Evolutionary conservation across 1,140 invertebrate genomes (phyloP).

Genomic region (Drosophila malerkotliana): DNA sequence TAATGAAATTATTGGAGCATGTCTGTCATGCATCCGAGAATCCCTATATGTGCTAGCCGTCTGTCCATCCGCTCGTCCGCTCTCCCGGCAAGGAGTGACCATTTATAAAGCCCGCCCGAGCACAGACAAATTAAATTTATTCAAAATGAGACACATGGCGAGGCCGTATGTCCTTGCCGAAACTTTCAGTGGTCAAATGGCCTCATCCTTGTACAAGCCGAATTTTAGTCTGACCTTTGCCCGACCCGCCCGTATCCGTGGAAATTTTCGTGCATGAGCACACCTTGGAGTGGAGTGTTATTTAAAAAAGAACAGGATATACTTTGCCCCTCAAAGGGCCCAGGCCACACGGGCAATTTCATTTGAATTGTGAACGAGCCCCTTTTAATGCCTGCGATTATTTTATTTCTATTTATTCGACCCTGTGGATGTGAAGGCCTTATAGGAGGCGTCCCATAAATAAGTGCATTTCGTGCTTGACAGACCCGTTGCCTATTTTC

Average conservation of each 20-base stretch:
- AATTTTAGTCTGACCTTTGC: slow-evolving; percentile 3
- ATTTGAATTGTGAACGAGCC: slow-evolving; percentile 68
- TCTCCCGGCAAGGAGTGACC: slow-evolving; percentile 11
- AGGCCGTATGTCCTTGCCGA: slow-evolving; percentile 53
- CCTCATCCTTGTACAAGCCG: slow-evolving; percentile 20
- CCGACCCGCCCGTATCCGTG: slow-evolving; percentile 22
- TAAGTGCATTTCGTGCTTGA: slow-evolving; percentile 65
- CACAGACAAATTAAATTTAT: slow-evolving; percentile 74
- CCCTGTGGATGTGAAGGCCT: slow-evolving; percentile 7
- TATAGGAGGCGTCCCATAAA: slow-evolving; percentile 45
- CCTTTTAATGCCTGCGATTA: slow-evolving; percentile 45
- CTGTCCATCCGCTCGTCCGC: neutral
- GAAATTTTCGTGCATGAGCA: slow-evolving; percentile 65
- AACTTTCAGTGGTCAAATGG: slow-evolving; percentile 37
- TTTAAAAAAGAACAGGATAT: slow-evolving; percentile 60
- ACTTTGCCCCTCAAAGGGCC: slow-evolving; percentile 54
- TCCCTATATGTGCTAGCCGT: slow-evolving; percentile 12
- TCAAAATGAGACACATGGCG: slow-evolving; percentile 69
- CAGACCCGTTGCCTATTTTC: neutral
- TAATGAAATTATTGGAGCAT: slow-evolving; percentile 75
- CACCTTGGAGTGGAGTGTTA: slow-evolving; percentile 53
- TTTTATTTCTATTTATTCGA: slow-evolving; percentile 59
- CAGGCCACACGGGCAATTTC: slow-evolving; percentile 67
- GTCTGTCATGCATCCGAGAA: slow-evolving; percentile 33
- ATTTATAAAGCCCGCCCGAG: slow-evolving; percentile 51